Conservation (phyloP, 2,113 vertebrate genomes). For the Xenopus borealis region DNA sequence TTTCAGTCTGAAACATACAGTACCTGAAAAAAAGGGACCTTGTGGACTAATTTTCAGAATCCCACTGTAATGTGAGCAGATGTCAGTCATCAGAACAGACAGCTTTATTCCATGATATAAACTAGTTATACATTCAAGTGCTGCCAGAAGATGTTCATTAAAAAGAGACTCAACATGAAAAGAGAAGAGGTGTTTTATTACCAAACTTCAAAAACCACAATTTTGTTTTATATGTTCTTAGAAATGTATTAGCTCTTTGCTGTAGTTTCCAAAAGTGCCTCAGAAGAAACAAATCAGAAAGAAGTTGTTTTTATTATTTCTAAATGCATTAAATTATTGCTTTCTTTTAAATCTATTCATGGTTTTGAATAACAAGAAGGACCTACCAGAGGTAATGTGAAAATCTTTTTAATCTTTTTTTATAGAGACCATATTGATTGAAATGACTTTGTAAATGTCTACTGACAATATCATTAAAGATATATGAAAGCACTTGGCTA, state of each 20-base stretch:
- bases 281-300: constrained; percentile 72
- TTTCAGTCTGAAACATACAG: constrained; percentile 93
- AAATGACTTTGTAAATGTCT: constrained; percentile 75
- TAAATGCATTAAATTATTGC: constrained; percentile 76
- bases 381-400: constrained; percentile 77
- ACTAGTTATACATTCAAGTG: constrained; percentile 93
- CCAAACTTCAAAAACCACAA: constrained; percentile 75
- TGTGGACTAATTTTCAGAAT: constrained; percentile 99
- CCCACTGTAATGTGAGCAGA: constrained; percentile 99
- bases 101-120: constrained; percentile 99
- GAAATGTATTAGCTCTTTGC: constrained; percentile 72
- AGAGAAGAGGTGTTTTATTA: constrained; percentile 76
- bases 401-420: constrained; percentile 80
- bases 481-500: constrained; percentile 76
- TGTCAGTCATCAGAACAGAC: constrained; percentile 99
- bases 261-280: constrained; percentile 70
- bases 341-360: constrained; percentile 79
- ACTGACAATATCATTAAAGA: constrained; percentile 74
- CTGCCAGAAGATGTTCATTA: constrained; percentile 83
- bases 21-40: constrained; percentile 96
- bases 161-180: constrained; percentile 75
- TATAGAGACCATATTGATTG: constrained; percentile 69
- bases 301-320: constrained; percentile 70
- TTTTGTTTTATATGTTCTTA: constrained; percentile 81
- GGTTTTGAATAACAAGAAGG: constrained; percentile 78